Evolutionary conservation across 1,140 invertebrate genomes (phyloP), one percentile per base, ranked within the genome.

Genomic region (Hyphantria cunea): DNA sequence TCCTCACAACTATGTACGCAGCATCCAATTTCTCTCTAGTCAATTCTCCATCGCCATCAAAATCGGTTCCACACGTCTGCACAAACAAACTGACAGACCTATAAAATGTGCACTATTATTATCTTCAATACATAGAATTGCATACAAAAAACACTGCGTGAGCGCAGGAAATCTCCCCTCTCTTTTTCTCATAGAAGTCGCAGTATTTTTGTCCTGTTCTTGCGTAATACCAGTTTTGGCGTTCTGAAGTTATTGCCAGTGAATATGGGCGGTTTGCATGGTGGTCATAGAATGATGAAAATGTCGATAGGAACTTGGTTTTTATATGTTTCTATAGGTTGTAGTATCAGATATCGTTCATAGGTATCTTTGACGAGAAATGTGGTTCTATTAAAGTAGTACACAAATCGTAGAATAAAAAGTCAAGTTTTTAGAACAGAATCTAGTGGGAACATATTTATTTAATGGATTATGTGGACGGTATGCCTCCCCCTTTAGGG

Each of bases 211-310:
- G 14, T 54, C 47, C 33, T 42, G 32, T 25, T 48, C 50, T 33
- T 51, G 45, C 50, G 70, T 68, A 73, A 78, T 79, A 80, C 78
- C 78, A 78, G 80, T 82, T 80, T 78, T 72, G 72, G 66, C 64
- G 69, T 66, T 64, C 59, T 56, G 62, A 73, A 70, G 64, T 71
- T 70, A 70, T 72, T 74, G 60, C 70, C 68, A 47, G 34, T 48
- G 47, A 25, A 56, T 51, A 67, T 64, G 62, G 60, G 52, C 48
- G 37, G 66, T 72, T 63, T 59, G 55, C 47, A 59, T 39, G 55
- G 47, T 49, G 37, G 33, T 45, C 53, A 56, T 59, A 49, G 55
- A 49, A 31, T 50, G 33, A 59, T 31, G 34, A 51, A 51, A 51
- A 44, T 33, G 17, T 33, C 8, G 41, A n/a, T 31, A 51, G 31